These are phyloP conservation scores for Aulostomus chinensis DNA, from an alignment of 2,797 vertebrate species.

Conservation along the genomic window DNA sequence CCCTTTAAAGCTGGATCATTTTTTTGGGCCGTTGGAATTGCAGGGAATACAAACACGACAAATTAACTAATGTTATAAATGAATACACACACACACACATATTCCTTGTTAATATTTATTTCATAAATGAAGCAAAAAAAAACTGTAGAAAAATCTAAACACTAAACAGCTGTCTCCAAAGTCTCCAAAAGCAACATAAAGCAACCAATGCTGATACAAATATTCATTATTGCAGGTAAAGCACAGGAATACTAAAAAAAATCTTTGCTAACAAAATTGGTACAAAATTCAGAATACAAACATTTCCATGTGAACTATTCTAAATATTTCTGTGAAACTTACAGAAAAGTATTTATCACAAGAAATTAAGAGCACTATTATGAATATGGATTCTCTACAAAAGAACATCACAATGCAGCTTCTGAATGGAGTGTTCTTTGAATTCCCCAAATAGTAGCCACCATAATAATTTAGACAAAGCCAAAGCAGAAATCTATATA, in stretches of 20 bases:
- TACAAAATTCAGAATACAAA: slow-evolving; percentile 81
- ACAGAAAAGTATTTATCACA: slow-evolving; percentile 50
- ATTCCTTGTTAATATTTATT: slow-evolving; percentile 79
- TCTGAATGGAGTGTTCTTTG: slow-evolving; percentile 19
- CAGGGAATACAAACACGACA: no score
- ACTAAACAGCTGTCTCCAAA: slow-evolving; percentile 79
- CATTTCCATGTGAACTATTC: slow-evolving; percentile 72
- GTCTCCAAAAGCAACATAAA: slow-evolving; percentile 79
- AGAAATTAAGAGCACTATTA: slow-evolving; percentile 73
- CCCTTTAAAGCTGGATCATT: no score
- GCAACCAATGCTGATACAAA: slow-evolving; percentile 79
- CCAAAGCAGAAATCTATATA: slow-evolving; percentile 64
- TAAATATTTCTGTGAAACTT: slow-evolving; percentile 54
- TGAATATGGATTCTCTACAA: slow-evolving; percentile 43
- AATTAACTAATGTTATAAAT: no score
- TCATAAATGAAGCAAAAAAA: slow-evolving; percentile 81
- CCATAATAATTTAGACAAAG: slow-evolving; percentile 54
- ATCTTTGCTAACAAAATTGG: slow-evolving; percentile 74
- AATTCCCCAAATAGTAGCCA: slow-evolving; percentile 35
- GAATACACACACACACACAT: slow-evolving; percentile 15
- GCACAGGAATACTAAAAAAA: slow-evolving; percentile 79
- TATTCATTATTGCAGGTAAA: slow-evolving; percentile 83
- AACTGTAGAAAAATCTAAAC: slow-evolving; percentile 80
- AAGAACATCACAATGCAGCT: slow-evolving; percentile 52
- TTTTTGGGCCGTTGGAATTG: no score